phyloP scores from a whole-genome alignment of 2,888 invertebrate species.

The Sialis lutaria region DNA sequence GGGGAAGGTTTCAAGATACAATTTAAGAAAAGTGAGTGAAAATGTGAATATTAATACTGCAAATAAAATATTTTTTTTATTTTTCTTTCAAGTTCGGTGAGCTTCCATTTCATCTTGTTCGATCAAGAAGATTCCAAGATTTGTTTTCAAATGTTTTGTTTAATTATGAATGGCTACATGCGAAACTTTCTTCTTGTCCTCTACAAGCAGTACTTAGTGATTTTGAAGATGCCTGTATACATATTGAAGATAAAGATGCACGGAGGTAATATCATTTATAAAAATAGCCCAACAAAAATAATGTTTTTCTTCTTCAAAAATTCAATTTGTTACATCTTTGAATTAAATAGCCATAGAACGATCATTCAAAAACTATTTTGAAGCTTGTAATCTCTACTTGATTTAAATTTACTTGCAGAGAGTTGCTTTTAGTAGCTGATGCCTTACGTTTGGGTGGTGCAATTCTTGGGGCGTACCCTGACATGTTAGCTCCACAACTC shows the following conservation, averaged over 20 bases:
- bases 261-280: constrained; percentile 34
- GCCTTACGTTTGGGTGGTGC: constrained; percentile 88
- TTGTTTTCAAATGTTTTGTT: constrained; percentile 84
- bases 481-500: constrained; percentile 91
- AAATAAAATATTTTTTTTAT: neutral
- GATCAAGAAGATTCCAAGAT: constrained; percentile 79
- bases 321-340: neutral
- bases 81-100: constrained; percentile 61
- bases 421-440: constrained; percentile 83
- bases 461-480: constrained; percentile 76
- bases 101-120: constrained; percentile 83
- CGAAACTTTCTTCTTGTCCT: constrained; percentile 88
- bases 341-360: neutral
- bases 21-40: constrained; percentile 67
- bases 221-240: constrained; percentile 79
- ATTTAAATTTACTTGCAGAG: constrained; percentile 36
- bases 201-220: constrained; percentile 87
- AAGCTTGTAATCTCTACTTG: no score
- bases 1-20: constrained; percentile 76
- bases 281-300: neutral
- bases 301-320: neutral
- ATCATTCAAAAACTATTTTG: no score
- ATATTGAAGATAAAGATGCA: constrained; percentile 68
- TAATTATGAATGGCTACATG: constrained; percentile 95
- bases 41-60: neutral